These are phyloP conservation scores for Perca schrenkii DNA, from an alignment of 2,113 vertebrate species.

Conservation along the genomic window DNA sequence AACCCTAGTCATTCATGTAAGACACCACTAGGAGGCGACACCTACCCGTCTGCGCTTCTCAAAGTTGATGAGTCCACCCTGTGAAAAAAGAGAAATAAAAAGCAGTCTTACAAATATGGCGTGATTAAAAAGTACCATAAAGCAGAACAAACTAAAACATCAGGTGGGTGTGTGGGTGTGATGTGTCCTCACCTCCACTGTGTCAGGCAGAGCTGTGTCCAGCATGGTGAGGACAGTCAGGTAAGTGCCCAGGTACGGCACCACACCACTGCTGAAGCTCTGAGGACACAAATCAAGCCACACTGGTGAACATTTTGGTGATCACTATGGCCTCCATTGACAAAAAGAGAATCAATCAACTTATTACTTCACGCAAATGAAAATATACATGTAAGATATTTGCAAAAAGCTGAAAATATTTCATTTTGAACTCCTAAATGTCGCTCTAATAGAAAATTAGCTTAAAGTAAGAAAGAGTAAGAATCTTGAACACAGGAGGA, in stretches of 20 bases:
- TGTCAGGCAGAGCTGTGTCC: constrained; percentile 90
- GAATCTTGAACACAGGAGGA: background rate
- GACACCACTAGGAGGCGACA: constrained; percentile 59
- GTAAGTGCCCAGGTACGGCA: constrained; percentile 93
- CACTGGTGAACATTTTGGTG: background rate
- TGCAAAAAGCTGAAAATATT: background rate
- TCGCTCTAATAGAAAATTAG: background rate
- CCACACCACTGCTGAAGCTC: constrained; percentile 76
- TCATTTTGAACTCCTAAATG: background rate
- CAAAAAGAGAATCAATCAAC: background rate
- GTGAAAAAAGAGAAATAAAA: constrained; percentile 27
- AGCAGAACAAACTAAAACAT: background rate
- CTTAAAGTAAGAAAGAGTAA: background rate
- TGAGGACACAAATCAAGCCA: constrained; percentile 53
- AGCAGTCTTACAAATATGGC: background rate
- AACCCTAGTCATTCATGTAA: background rate
- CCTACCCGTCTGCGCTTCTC: constrained; percentile 91
- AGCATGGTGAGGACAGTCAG: constrained; percentile 92
- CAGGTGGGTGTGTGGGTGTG: background rate
- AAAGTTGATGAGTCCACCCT: constrained; percentile 92
- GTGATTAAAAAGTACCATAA: background rate
- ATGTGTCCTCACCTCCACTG: constrained; percentile 82
- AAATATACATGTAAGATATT: background rate
- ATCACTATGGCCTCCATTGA: background rate
- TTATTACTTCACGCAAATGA: background rate